phyloP scores from a whole-genome alignment of 2,113 vertebrate genomes.

The Lathamus discolor region DNA sequence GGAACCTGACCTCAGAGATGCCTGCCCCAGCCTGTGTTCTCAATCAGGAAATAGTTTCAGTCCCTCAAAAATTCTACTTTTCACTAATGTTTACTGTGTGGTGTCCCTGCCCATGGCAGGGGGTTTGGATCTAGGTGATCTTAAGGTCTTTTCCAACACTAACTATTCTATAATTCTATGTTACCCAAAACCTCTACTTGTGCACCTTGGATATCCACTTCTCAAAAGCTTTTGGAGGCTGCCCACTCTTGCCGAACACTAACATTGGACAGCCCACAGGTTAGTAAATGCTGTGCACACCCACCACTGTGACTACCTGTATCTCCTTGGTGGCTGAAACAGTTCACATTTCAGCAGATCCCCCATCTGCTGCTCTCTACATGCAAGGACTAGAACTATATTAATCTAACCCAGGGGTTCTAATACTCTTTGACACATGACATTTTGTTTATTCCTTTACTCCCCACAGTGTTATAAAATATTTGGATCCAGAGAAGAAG shows the following conservation, averaged over 20 bases:
- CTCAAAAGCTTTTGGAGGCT: background rate
- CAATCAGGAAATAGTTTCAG: background rate
- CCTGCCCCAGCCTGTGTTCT: background rate
- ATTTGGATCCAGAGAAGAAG: slow-evolving; percentile 61
- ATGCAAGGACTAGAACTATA: background rate
- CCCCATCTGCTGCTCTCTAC: background rate
- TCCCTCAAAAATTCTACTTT: background rate
- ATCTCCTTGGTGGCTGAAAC: background rate
- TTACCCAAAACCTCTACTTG: background rate
- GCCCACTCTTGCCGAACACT: background rate
- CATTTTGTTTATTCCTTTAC: background rate
- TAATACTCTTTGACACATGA: background rate
- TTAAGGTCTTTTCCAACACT: background rate
- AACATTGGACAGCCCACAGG: background rate
- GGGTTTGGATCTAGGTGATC: background rate
- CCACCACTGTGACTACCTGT: background rate
- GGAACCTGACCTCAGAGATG: background rate
- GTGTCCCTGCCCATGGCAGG: background rate
- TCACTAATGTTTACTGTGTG: background rate
- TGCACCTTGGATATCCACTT: background rate
- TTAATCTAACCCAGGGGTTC: background rate
- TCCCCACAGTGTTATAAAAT: slow-evolving; percentile 84
- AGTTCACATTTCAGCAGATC: background rate
- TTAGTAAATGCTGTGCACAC: background rate
- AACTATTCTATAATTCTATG: background rate